Conservation (phyloP, 2,888 invertebrate species). For the Hymenopus coronatus region DNA sequence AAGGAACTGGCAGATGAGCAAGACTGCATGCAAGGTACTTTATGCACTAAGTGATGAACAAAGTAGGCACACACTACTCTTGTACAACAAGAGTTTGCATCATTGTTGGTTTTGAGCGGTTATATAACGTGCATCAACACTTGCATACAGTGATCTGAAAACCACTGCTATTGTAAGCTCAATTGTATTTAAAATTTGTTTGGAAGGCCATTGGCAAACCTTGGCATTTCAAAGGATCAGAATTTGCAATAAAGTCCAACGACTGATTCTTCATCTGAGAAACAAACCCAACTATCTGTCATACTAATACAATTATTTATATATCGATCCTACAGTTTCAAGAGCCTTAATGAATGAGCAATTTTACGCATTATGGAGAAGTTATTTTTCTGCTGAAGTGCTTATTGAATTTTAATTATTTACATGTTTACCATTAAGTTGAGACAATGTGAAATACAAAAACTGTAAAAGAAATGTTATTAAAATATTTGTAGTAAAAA, state of each 20-base stretch:
- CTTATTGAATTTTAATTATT: slow-evolving; percentile 25
- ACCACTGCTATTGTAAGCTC: background rate
- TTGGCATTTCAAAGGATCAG: background rate
- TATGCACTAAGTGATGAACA: background rate
- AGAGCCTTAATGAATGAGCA: slow-evolving; percentile 13
- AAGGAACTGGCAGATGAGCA: background rate
- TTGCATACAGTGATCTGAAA: background rate
- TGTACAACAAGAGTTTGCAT: background rate
- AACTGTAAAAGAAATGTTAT: background rate
- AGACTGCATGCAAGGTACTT: background rate
- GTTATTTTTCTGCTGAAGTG: background rate
- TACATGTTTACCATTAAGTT: slow-evolving; percentile 26
- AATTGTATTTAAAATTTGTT: background rate
- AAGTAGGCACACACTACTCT: background rate
- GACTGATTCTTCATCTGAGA: background rate
- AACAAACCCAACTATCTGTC: background rate
- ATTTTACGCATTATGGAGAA: slow-evolving; percentile 25
- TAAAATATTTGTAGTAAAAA: slow-evolving; percentile 19
- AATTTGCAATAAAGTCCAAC: background rate
- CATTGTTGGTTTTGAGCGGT: background rate
- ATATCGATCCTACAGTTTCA: background rate
- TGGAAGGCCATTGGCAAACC: slow-evolving; percentile 15
- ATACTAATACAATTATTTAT: background rate
- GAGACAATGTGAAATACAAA: slow-evolving; percentile 3
- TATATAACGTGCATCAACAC: background rate